A percentile compares a stretch with the other conserved stretches of the same genome.
These are phyloP conservation scores for Agapornis roseicollis DNA, from an alignment of 2,113 vertebrate genomes.

Conservation along the genomic window DNA sequence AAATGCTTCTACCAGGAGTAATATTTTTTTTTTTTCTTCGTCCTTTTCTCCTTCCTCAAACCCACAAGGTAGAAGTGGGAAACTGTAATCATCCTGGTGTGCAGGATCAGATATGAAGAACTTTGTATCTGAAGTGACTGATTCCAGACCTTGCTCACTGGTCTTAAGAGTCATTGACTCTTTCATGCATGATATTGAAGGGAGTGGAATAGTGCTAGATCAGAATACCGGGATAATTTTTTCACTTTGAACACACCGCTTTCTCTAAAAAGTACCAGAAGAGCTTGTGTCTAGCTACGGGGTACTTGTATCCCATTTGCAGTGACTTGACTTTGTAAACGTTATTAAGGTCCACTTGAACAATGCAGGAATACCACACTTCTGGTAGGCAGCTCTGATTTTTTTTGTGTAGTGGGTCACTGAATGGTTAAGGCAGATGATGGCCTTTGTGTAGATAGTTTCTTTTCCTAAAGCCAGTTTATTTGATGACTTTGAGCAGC, in stretches of 20 bases:
- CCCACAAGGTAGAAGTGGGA: not conserved
- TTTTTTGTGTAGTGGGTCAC: not conserved
- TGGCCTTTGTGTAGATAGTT: not conserved
- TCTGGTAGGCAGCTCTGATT: not conserved
- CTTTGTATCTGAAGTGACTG: not conserved
- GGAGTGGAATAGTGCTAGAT: not conserved
- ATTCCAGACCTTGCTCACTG: not conserved
- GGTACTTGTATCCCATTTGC: not conserved
- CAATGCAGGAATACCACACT: not conserved
- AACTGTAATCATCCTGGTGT: not conserved
- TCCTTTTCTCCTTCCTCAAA: not conserved
- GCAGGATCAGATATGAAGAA: not conserved
- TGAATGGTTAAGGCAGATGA: not conserved
- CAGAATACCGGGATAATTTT: not conserved
- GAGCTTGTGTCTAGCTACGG: not conserved
- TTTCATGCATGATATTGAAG: not conserved
- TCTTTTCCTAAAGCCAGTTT: not conserved
- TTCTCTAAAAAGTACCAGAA: not conserved
- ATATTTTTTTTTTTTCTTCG: not conserved
- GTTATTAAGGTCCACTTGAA: not conserved
- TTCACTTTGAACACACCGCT: not conserved
- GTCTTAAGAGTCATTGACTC: not conserved
- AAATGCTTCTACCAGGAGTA: not conserved
- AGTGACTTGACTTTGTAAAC: not conserved
- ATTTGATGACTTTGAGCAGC: not conserved